These are phyloP conservation scores for Arothron firmamentum DNA, from an alignment of 2,113 vertebrate species.

Conservation along the genomic window DNA sequence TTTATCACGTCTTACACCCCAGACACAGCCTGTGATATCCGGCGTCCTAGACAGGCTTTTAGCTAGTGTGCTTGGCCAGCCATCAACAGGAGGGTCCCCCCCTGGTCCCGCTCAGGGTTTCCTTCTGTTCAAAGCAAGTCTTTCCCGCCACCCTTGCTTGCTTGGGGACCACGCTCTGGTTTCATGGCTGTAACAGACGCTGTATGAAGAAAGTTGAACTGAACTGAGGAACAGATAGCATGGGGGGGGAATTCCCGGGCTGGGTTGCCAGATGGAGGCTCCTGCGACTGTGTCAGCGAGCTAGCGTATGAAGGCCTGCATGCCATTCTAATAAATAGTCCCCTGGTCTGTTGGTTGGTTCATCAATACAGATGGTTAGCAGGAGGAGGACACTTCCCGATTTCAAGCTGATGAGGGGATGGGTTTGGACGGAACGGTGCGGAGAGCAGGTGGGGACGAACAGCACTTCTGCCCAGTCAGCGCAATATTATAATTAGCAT, in stretches of 20 bases:
- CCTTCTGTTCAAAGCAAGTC: neutral
- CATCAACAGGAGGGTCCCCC: no score
- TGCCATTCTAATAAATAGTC: conserved; percentile 39
- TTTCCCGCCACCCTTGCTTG: neutral
- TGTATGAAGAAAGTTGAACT: neutral
- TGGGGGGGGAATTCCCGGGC: conserved; percentile 9
- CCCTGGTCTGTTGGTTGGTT: conserved; percentile 27
- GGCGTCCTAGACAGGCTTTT: neutral
- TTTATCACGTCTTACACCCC: neutral
- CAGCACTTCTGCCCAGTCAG: conserved; percentile 51
- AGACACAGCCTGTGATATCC: neutral
- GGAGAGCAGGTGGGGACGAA: conserved; percentile 48
- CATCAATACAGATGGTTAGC: conserved; percentile 51
- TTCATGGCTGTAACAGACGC: no score
- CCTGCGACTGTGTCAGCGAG: conserved; percentile 12
- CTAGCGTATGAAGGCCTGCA: conserved; percentile 22
- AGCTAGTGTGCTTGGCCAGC: no score
- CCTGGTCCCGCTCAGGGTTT: no score
- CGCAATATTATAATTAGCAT: conserved; percentile 54
- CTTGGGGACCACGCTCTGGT: no score
- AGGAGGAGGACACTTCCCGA: conserved; percentile 27
- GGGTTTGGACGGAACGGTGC: conserved; percentile 22
- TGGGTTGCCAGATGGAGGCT: conserved; percentile 15
- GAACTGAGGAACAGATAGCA: conserved; percentile 2
- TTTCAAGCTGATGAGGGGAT: conserved; percentile 28